Percentiles rank a stretch among this genome's conserved stretches.
These are phyloP conservation scores for Labroides dimidiatus DNA, from an alignment of 2,797 vertebrate species.

Conservation along the genomic window DNA sequence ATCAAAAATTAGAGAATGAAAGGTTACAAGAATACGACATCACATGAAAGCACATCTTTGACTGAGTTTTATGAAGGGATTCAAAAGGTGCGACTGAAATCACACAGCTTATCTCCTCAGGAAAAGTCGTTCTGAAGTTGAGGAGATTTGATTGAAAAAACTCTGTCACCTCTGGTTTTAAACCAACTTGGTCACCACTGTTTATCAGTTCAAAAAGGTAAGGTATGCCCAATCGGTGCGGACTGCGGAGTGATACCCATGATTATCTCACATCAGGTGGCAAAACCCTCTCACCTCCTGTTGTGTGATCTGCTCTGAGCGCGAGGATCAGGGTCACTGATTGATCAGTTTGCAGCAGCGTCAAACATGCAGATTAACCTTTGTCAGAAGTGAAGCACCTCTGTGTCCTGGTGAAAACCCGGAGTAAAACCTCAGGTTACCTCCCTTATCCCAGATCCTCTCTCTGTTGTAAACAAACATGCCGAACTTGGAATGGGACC, in stretches of 20 bases:
- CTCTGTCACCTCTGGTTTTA: too few species aligned
- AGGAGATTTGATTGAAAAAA: too few species aligned
- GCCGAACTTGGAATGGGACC: slow-evolving; percentile 45
- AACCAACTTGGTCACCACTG: too few species aligned
- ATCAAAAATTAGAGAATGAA: too few species aligned
- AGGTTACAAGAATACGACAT: too few species aligned
- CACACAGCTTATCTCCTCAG: too few species aligned
- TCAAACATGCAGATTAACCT: neutral
- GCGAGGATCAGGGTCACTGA: neutral
- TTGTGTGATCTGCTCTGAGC: neutral
- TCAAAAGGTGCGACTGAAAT: too few species aligned
- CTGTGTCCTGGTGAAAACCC: neutral
- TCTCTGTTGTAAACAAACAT: neutral
- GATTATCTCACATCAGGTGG: neutral
- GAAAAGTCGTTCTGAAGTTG: too few species aligned
- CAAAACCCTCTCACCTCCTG: neutral
- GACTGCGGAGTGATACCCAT: neutral
- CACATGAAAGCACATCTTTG: too few species aligned
- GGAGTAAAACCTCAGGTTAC: neutral
- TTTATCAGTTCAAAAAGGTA: too few species aligned
- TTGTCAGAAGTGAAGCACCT: neutral
- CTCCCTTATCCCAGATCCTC: neutral
- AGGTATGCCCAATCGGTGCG: too few species aligned
- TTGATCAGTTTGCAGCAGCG: neutral
- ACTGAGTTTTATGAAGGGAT: too few species aligned